Base-by-base conservation (phyloP, 2,113 vertebrate genomes). In the Heterotilapia buettikoferi region DNA sequence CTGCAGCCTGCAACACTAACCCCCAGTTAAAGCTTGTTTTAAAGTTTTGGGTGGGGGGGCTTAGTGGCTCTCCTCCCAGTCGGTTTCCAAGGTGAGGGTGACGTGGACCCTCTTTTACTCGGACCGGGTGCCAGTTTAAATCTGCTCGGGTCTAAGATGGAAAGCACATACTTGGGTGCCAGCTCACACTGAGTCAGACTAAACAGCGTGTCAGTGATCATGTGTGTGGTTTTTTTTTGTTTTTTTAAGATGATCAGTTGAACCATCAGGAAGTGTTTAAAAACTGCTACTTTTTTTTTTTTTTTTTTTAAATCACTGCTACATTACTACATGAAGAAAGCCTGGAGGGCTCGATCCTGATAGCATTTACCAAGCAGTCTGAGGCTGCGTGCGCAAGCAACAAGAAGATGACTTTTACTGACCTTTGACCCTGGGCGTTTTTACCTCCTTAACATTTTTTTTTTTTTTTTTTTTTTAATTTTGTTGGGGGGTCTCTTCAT, bases 371-470 rank as follows among this genome's bases (percentile, higher is more conserved):
- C 9, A 8, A 61, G n/a, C 26, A 11, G 18, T 21, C 52, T 33
- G 36, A 82, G 52, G 31, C 56, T 21, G 84, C 2, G 59, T 43
- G 86, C 13, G 9, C 7, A 47, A 59, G n/a, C 33, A 84, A n/a
- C 56, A 54, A 36, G 57, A 83, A 21, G 26, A 59, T 2, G 76
- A 83, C 36, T 66, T 57, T 45, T 9, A 26, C 52, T 88, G 84
- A 86, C 78, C 68, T 91, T 84, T 89, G 82, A 91, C 84, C 83
- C 47, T 83, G 83, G 78, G 45, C 40, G 63, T 31, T 18, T 36
- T 71, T 57, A 63, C 31, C 45, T 36, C 6, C 29, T 63, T 36
- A 63, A 63, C 9, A 63, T n/a, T 63, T 63, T 61, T 33, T 19
- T n/a, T n/a, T n/a, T n/a, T n/a, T n/a, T n/a, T n/a, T n/a, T n/a